Conservation (phyloP, 2,113 vertebrate genomes). For the Tachuris rubrigastra region DNA sequence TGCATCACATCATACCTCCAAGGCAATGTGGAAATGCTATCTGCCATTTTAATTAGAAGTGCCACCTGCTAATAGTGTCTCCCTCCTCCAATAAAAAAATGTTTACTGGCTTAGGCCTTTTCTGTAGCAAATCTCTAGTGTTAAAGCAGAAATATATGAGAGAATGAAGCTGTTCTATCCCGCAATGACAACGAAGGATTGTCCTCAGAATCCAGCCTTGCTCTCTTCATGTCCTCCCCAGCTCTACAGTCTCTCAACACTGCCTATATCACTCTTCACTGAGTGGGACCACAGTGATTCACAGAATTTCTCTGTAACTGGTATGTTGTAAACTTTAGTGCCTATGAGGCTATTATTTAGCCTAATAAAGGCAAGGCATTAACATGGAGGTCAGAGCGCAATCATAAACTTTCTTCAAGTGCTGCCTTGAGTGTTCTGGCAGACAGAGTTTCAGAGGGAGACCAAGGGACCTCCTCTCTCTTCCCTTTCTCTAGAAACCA, state of each 20-base stretch:
- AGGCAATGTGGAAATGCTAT: neutral
- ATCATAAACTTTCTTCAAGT: neutral
- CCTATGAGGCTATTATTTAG: neutral
- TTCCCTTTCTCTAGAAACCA: neutral
- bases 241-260: neutral
- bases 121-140: neutral
- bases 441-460: neutral
- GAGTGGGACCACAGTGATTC: neutral
- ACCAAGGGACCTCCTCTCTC: neutral
- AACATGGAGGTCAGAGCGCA: neutral
- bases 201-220: neutral
- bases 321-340: neutral
- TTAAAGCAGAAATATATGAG: neutral
- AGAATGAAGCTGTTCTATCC: neutral
- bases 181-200: neutral
- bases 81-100: neutral
- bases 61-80: neutral
- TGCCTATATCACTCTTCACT: neutral
- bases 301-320: neutral
- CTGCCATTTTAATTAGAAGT: neutral
- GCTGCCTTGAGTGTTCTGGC: neutral
- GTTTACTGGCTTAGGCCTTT: neutral
- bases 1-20: neutral
- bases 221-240: neutral
- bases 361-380: neutral